A percentile compares a stretch with the other conserved stretches of the same genome.
Conservation (phyloP, 1,140 invertebrate genomes). For the Macrotrachela quadricornifera region DNA sequence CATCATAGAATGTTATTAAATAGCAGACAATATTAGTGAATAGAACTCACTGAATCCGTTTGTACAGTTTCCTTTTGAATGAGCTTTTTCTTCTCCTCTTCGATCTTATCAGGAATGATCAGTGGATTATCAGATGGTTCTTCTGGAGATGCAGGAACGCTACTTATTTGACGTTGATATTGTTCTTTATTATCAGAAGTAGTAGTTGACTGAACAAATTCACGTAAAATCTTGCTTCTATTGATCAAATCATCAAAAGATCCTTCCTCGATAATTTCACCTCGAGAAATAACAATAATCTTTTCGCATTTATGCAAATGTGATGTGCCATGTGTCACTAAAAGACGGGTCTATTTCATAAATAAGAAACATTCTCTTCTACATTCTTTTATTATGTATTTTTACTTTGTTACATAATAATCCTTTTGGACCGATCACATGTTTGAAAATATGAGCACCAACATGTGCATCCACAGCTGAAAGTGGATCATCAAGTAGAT, state of each 20-base stretch:
- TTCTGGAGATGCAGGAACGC: too few species aligned
- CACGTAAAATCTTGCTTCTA: background rate
- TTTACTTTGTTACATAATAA: slow-evolving; percentile 12
- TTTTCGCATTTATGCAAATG: background rate
- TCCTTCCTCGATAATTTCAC: slow-evolving; percentile 29
- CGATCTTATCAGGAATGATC: too few species aligned
- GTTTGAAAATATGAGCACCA: slow-evolving; percentile 22
- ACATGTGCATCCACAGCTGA: slow-evolving; percentile 33
- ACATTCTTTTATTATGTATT: too few species aligned
- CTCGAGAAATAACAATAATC: slow-evolving; percentile 15
- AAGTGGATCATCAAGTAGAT: slow-evolving; percentile 34
- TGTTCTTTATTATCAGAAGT: too few species aligned
- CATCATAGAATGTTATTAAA: too few species aligned
- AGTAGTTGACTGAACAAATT: slow-evolving; percentile 12
- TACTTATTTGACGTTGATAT: too few species aligned
- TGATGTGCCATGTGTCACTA: slow-evolving; percentile 8
- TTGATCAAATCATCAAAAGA: slow-evolving; percentile 27
- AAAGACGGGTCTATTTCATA: slow-evolving; percentile 9
- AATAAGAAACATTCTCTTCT: background rate
- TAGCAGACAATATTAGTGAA: too few species aligned
- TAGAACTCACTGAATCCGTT: too few species aligned
- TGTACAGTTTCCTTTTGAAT: too few species aligned
- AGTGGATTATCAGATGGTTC: too few species aligned
- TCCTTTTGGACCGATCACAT: slow-evolving; percentile 20
- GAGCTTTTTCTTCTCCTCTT: too few species aligned